These are phyloP conservation scores for Notocelia uddmanniana DNA, from an alignment of 2,888 invertebrate species.

Conservation along the genomic window DNA sequence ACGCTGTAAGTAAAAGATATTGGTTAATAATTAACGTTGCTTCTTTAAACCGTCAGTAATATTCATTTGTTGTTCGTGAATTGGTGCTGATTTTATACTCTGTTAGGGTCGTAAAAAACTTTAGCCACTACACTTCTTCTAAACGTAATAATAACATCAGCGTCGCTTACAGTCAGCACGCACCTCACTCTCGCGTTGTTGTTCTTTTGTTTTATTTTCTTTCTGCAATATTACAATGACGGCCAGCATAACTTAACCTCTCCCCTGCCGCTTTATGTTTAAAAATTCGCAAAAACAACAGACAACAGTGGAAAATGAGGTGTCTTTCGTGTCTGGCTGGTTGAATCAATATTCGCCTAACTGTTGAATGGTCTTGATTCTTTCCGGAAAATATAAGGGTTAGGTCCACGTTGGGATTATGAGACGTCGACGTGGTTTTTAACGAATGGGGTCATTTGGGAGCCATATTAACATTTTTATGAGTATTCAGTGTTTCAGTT, in stretches of 20 bases:
- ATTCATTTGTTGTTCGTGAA: no score
- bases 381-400: constrained; percentile 31
- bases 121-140: no score
- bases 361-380: constrained; percentile 31
- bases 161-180: constrained; percentile 17
- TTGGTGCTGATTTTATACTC: no score
- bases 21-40: no score
- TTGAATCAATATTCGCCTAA: constrained; percentile 39
- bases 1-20: no score
- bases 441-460: neutral
- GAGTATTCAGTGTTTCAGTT: no score
- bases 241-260: constrained; percentile 68
- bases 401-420: constrained; percentile 12
- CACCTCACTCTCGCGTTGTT: constrained; percentile 52
- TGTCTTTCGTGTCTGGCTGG: constrained; percentile 23
- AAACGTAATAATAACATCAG: neutral
- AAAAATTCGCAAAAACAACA: constrained; percentile 55
- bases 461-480: neutral
- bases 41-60: no score
- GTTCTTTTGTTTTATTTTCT: constrained; percentile 69
- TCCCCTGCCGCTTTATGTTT: constrained; percentile 58
- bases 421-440: neutral
- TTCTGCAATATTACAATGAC: constrained; percentile 71
- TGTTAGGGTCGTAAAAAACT: no score
- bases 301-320: constrained; percentile 33